phyloP scores from a whole-genome alignment of 2,113 vertebrate genomes.

The Pangasianodon hypophthalmus region DNA sequence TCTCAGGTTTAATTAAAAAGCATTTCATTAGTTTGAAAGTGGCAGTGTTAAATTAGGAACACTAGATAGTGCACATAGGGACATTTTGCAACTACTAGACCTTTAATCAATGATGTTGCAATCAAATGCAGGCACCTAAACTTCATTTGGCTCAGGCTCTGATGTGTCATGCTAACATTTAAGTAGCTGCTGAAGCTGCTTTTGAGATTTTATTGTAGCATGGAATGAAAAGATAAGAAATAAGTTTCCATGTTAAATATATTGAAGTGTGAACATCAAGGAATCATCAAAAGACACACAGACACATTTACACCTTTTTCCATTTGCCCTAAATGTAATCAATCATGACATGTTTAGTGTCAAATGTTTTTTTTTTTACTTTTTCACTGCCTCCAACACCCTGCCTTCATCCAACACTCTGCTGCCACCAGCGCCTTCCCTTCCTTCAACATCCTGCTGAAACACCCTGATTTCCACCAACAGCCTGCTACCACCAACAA shows the following conservation, averaged over 20 bases:
- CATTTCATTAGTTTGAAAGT: constrained; percentile 5
- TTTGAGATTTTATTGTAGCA: not conserved
- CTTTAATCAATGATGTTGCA: not conserved
- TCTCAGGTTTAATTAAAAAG: not conserved
- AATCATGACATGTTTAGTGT: not conserved
- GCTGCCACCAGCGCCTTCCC: not conserved
- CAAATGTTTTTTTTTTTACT: not conserved
- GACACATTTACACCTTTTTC: not conserved
- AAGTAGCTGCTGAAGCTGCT: not conserved
- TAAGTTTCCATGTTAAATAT: not conserved
- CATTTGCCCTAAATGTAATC: not conserved
- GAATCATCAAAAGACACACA: not conserved
- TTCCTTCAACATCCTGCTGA: not conserved
- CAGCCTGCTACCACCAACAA: not conserved
- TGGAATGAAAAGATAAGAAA: not conserved
- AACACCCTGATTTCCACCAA: not conserved
- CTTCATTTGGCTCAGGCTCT: not conserved
- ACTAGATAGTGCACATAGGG: not conserved
- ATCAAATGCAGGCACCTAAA: not conserved
- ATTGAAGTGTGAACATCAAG: not conserved
- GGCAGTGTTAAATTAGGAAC: not conserved
- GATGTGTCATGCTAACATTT: not conserved
- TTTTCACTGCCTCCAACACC: not conserved
- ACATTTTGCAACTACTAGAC: not conserved
- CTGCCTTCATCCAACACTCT: not conserved